A percentile compares a stretch with the other conserved stretches of the same genome.
phyloP scores from a whole-genome alignment of 2,888 invertebrate species.

The Adelognathus sp. region DNA sequence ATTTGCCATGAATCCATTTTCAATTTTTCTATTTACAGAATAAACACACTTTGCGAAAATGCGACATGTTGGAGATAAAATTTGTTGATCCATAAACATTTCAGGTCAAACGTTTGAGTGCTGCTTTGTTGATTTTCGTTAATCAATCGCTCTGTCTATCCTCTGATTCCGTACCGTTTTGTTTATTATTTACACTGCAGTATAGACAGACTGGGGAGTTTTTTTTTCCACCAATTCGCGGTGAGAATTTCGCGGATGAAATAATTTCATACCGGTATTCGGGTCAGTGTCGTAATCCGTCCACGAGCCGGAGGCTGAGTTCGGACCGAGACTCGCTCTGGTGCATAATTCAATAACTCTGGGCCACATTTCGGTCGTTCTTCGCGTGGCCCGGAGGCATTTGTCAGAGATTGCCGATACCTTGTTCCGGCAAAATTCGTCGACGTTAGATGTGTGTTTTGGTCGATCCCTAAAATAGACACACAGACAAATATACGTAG shows the following conservation, averaged over 20 bases:
- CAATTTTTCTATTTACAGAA: no score
- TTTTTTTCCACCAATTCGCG: background rate
- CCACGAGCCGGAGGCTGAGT: background rate
- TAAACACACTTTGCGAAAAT: no score
- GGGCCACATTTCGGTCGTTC: slow-evolving; percentile 30
- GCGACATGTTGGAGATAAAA: no score
- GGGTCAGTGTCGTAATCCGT: slow-evolving; percentile 42
- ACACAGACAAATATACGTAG: background rate
- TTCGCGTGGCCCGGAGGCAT: background rate
- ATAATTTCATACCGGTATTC: slow-evolving; percentile 23
- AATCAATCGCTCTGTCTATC: slow-evolving; percentile 6
- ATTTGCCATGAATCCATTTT: no score
- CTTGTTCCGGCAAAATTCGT: slow-evolving; percentile 18
- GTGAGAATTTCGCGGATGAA: background rate
- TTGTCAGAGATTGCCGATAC: slow-evolving; percentile 2
- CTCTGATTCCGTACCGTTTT: background rate
- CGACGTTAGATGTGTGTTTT: slow-evolving; percentile 17
- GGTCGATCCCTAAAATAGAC: slow-evolving; percentile 26
- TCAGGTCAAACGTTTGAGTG: background rate
- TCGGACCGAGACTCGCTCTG: background rate
- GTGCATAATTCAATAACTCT: slow-evolving; percentile 39
- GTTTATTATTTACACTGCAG: slow-evolving; percentile 23
- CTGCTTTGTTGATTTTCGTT: slow-evolving; percentile 6
- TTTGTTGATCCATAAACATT: no score
- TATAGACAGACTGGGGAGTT: background rate